Conservation (phyloP, 2,888 invertebrate genomes). For the Tridacna crocea region DNA sequence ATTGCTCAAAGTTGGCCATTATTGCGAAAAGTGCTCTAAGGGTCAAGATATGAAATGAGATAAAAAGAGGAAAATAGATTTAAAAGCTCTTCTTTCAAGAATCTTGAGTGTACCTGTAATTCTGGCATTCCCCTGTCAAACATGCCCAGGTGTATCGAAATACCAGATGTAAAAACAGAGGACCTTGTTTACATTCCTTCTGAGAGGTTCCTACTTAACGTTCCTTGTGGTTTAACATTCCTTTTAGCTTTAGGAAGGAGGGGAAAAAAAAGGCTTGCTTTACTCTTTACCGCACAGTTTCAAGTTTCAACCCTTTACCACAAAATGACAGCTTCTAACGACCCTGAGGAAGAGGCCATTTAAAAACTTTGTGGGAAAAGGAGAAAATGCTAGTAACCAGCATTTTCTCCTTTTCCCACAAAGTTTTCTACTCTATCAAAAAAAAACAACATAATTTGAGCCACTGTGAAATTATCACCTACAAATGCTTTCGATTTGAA, state of each 20-base stretch:
- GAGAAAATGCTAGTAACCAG: too few species aligned
- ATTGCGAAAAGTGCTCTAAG: too few species aligned
- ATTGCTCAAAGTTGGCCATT: too few species aligned
- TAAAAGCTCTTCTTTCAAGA: background rate
- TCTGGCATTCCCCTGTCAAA: slow-evolving; percentile 31
- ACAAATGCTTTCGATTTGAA: too few species aligned
- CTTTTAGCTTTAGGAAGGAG: too few species aligned
- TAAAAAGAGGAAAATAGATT: background rate
- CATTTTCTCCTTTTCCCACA: too few species aligned
- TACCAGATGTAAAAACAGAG: slow-evolving; percentile 3
- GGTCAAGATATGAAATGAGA: too few species aligned
- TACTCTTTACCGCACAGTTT: background rate
- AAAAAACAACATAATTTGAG: too few species aligned
- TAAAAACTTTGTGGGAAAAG: too few species aligned
- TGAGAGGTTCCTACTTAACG: slow-evolving; percentile 19
- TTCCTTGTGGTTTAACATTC: background rate
- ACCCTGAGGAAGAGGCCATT: background rate
- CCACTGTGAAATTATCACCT: too few species aligned
- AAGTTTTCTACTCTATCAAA: too few species aligned
- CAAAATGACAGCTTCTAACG: background rate
- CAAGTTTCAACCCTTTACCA: background rate
- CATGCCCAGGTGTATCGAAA: slow-evolving; percentile 35
- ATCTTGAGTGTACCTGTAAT: slow-evolving; percentile 30
- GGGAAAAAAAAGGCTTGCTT: background rate
- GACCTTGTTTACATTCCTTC: slow-evolving; percentile 36